phyloP scores from a whole-genome alignment of 2,888 invertebrate species.

The Phortica okadai region DNA sequence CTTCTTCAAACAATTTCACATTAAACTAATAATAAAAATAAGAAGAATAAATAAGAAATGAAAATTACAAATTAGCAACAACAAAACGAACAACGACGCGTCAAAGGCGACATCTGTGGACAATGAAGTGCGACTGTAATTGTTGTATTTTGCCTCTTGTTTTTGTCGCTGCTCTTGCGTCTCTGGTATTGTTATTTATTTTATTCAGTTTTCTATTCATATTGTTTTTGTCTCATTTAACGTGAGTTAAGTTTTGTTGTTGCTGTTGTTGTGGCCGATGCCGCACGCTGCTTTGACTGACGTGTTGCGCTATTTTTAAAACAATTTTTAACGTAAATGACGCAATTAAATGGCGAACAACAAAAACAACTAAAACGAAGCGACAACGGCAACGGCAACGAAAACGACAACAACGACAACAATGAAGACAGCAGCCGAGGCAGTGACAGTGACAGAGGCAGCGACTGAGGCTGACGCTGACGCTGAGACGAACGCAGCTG shows the following conservation, averaged over 20 bases:
- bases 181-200: neutral
- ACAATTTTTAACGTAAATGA: conserved; percentile 70
- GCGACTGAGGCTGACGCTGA: no score
- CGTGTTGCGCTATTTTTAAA: conserved; percentile 72
- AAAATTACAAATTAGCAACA: conserved; percentile 8
- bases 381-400: conserved; percentile 40
- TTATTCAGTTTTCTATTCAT: conserved; percentile 8
- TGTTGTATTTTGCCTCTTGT: neutral
- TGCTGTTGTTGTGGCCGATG: neutral
- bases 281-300: conserved; percentile 52
- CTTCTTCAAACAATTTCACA: no score
- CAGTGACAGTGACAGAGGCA: no score
- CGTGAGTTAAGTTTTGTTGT: neutral
- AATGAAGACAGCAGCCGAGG: neutral
- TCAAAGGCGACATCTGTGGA: no score
- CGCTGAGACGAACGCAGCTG: no score
- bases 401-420: conserved; percentile 4
- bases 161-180: conserved; percentile 7
- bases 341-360: conserved; percentile 59
- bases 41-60: neutral
- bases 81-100: neutral
- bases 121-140: conserved; percentile 15
- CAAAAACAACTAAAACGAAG: conserved; percentile 29
- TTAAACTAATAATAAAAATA: no score
- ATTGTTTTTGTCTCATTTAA: conserved; percentile 12